These are phyloP conservation scores for Macropodus opercularis DNA, from an alignment of 2,797 vertebrate genomes.

Conservation along the genomic window DNA sequence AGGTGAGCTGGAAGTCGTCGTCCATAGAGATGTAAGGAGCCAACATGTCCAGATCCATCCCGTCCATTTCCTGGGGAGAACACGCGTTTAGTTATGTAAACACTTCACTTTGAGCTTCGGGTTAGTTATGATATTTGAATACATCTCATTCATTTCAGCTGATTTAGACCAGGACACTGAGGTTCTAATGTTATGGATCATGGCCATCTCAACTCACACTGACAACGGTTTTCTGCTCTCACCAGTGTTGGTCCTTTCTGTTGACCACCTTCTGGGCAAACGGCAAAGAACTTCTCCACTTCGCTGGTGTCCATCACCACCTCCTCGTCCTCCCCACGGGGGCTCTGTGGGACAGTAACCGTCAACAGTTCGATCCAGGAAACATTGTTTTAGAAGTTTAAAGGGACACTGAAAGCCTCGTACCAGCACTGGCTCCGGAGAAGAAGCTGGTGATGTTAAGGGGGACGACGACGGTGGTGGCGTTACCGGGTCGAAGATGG, in stretches of 20 bases:
- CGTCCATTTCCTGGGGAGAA: conserved; percentile 63
- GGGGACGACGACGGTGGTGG: conserved; percentile 25
- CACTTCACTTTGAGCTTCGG: too few species aligned
- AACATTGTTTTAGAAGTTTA: accelerated
- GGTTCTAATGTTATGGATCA: too few species aligned
- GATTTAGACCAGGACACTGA: too few species aligned
- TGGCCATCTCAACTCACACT: too few species aligned
- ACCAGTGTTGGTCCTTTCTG: conserved; percentile 50
- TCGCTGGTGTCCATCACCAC: conserved; percentile 63
- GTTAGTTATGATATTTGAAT: too few species aligned
- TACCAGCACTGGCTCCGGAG: conserved; percentile 17
- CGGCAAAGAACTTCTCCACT: conserved; percentile 79
- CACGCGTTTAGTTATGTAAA: too few species aligned
- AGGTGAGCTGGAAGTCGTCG: conserved; percentile 89
- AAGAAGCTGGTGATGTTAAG: conserved; percentile 11
- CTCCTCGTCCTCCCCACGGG: conserved; percentile 53
- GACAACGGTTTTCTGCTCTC: not conserved
- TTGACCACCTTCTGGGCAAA: conserved; percentile 58
- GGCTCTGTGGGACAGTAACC: conserved; percentile 49
- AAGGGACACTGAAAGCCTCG: not conserved
- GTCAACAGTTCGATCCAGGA: not conserved
- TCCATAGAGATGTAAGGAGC: conserved; percentile 95
- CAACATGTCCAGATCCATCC: conserved; percentile 87
- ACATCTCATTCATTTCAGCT: too few species aligned
- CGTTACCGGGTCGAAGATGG: conserved; percentile 80